These are phyloP conservation scores for Pseudoips prasinana DNA, from an alignment of 2,888 invertebrate genomes.

Conservation along the genomic window DNA sequence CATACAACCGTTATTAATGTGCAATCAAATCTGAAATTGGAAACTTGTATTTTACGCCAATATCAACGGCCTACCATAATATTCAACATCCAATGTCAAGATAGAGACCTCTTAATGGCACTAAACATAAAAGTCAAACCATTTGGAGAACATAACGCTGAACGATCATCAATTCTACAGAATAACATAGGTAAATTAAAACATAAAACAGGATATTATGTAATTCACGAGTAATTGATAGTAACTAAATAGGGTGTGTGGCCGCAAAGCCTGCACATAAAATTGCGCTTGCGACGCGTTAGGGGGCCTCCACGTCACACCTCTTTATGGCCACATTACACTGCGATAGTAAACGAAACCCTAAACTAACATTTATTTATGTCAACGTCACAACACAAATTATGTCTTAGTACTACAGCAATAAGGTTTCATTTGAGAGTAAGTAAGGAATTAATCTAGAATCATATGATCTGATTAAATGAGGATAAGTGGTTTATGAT, in stretches of 20 bases:
- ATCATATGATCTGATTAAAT: constrained; percentile 22
- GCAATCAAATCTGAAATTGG: too few relatives aligned
- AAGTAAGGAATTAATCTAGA: constrained; percentile 5
- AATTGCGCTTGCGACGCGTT: constrained; percentile 35
- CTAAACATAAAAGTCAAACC: background rate
- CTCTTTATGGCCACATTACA: constrained; percentile 52
- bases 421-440: background rate
- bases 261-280: constrained; percentile 32
- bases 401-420: background rate
- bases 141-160: constrained; percentile 7
- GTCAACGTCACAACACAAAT: constrained; percentile 1
- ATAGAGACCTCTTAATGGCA: too few relatives aligned
- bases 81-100: too few relatives aligned
- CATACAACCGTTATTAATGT: too few relatives aligned
- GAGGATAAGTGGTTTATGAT: too few relatives aligned
- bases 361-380: constrained; percentile 20
- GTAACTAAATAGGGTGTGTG: constrained; percentile 5
- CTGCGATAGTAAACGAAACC: constrained; percentile 43
- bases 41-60: too few relatives aligned
- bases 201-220: constrained; percentile 7
- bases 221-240: constrained; percentile 8
- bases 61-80: too few relatives aligned
- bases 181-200: constrained; percentile 14
- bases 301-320: constrained; percentile 50
- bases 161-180: background rate